phyloP scores from a whole-genome alignment of 2,113 vertebrate genomes.

The Cyanistes caeruleus region DNA sequence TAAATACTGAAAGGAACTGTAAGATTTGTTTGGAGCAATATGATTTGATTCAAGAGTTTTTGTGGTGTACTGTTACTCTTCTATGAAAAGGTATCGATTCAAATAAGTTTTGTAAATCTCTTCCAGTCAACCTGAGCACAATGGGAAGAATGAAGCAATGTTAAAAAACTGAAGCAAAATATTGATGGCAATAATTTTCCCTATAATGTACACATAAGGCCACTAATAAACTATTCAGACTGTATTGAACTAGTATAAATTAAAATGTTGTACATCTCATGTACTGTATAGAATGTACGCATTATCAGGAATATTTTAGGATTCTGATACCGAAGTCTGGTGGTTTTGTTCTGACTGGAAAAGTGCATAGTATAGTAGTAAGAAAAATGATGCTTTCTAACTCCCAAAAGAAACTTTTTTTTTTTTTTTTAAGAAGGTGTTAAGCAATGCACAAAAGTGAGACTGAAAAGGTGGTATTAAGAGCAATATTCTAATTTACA shows the following conservation, averaged over 20 bases:
- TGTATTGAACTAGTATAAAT: background rate
- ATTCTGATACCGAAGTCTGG: background rate
- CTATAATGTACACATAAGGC: background rate
- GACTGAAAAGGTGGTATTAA: background rate
- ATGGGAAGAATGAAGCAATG: background rate
- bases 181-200: background rate
- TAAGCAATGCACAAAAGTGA: background rate
- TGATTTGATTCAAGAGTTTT: background rate
- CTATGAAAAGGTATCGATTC: background rate
- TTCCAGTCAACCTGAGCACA: rapidly evolving
- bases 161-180: background rate
- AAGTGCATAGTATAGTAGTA: background rate
- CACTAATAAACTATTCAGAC: background rate
- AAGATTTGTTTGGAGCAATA: background rate
- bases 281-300: background rate
- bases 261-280: background rate
- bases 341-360: background rate
- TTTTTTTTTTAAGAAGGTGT: background rate
- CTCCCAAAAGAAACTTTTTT: background rate
- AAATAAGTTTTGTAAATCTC: background rate
- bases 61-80: background rate
- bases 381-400: background rate
- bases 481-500: background rate
- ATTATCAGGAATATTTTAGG: background rate
- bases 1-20: background rate